phyloP scores from a whole-genome alignment of 1,140 invertebrate genomes.

The Zaprionus lachaisei region DNA sequence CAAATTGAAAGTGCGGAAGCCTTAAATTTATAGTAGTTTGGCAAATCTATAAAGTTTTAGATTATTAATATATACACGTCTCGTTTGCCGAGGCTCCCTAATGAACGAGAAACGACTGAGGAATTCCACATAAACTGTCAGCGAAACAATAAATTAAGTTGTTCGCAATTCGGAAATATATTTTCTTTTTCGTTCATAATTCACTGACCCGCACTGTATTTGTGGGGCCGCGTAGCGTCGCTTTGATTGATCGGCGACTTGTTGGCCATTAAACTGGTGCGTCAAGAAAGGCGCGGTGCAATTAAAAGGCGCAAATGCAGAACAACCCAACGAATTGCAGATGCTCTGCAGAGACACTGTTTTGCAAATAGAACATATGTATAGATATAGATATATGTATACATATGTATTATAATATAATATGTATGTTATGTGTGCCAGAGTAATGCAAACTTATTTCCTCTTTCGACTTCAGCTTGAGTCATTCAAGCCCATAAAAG shows the following conservation, averaged over 20 bases:
- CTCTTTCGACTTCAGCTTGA: neutral
- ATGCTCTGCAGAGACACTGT: neutral
- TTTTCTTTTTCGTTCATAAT: constrained; percentile 39
- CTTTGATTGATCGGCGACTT: constrained; percentile 73
- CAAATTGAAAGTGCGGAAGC: constrained; percentile 61
- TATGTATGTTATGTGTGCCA: neutral
- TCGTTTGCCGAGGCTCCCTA: constrained; percentile 39
- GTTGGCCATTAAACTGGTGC: constrained; percentile 72
- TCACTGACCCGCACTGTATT: constrained; percentile 36
- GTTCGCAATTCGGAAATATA: constrained; percentile 41
- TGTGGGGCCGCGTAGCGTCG: constrained; percentile 19
- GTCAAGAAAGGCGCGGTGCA: constrained; percentile 66
- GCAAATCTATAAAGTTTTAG: constrained; percentile 70
- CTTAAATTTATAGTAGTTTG: constrained; percentile 51
- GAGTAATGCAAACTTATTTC: constrained; percentile 3
- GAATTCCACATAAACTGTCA: constrained; percentile 46
- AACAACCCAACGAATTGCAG: neutral
- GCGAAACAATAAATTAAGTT: constrained; percentile 61
- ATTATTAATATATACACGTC: constrained; percentile 46
- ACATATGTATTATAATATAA: neutral
- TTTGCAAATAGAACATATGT: too few relatives aligned
- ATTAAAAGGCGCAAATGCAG: constrained; percentile 49
- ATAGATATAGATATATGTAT: too few relatives aligned
- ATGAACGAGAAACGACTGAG: constrained; percentile 46
- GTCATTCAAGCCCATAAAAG: neutral